Evolutionary conservation across 2,888 invertebrate species (phyloP).

Genomic region (Megamerina dolium): DNA sequence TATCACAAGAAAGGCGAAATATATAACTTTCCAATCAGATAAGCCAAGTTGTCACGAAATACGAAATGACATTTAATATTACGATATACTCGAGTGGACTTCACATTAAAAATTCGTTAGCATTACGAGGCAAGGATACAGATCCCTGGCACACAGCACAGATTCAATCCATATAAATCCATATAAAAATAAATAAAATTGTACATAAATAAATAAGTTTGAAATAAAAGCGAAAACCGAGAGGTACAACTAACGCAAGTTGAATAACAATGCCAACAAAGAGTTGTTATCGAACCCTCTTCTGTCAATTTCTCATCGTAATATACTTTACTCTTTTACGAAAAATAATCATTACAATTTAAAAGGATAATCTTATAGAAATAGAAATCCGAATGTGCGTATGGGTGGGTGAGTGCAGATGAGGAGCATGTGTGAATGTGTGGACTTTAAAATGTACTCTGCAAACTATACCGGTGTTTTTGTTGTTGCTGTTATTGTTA

Average conservation of each 20-base stretch:
- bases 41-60: constrained; percentile 48
- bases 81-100: constrained; percentile 27
- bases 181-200: too few relatives aligned
- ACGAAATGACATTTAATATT: constrained; percentile 14
- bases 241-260: constrained; percentile 24
- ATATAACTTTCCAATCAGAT: constrained; percentile 47
- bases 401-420: neutral
- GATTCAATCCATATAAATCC: too few relatives aligned
- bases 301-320: neutral
- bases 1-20: constrained; percentile 30
- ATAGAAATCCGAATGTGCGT: neutral
- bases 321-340: neutral
- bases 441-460: too few relatives aligned
- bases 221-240: neutral
- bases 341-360: constrained; percentile 46
- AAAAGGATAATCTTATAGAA: constrained; percentile 40
- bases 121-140: neutral
- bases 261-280: constrained; percentile 16
- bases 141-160: too few relatives aligned
- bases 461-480: too few relatives aligned
- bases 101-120: constrained; percentile 43
- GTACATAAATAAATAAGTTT: too few relatives aligned
- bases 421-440: too few relatives aligned
- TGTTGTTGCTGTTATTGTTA: too few relatives aligned
- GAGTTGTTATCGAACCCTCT: neutral